These are phyloP conservation scores for Hemicrepidius hirtus DNA, from an alignment of 2,888 invertebrate species.

Conservation along the genomic window DNA sequence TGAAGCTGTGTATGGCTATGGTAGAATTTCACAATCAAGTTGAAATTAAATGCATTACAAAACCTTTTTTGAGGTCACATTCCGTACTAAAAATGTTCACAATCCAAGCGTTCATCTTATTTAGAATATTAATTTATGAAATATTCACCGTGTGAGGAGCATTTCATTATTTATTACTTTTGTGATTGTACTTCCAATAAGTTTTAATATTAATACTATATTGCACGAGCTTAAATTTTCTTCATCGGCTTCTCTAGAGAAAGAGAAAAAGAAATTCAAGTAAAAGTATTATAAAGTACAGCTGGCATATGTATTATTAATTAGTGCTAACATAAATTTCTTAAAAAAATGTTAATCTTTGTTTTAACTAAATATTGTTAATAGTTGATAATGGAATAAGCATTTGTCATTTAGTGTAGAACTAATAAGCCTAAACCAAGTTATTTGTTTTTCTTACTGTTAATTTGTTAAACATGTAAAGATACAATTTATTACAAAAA, in stretches of 20 bases:
- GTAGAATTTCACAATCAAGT: conserved; percentile 46
- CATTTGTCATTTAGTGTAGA: conserved; percentile 47
- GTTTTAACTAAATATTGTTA: conserved; percentile 47
- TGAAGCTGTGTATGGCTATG: conserved; percentile 47
- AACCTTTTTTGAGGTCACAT: conserved; percentile 44
- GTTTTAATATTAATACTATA: conserved; percentile 41
- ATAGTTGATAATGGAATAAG: conserved; percentile 46
- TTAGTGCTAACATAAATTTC: conserved; percentile 45
- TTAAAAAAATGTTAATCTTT: conserved; percentile 43
- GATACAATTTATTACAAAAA: conserved; percentile 50
- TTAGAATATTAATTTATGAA: conserved; percentile 39
- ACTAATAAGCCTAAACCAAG: conserved; percentile 44
- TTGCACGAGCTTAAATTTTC: conserved; percentile 43
- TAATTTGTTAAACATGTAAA: conserved; percentile 51
- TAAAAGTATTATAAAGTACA: conserved; percentile 45
- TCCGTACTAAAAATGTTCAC: conserved; percentile 32
- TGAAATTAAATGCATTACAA: conserved; percentile 38
- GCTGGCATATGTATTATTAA: conserved; percentile 43
- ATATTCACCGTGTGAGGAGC: conserved; percentile 45
- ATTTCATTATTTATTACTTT: conserved; percentile 39
- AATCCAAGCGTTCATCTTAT: conserved; percentile 23
- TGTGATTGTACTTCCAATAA: conserved; percentile 51
- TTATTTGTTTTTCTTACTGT: conserved; percentile 47
- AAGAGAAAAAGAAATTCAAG: conserved; percentile 34
- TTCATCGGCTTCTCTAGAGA: conserved; percentile 42